These are phyloP conservation scores for Myotis lucifugus DNA, from an alignment of 2,113 vertebrate species.

Conservation along the genomic window DNA sequence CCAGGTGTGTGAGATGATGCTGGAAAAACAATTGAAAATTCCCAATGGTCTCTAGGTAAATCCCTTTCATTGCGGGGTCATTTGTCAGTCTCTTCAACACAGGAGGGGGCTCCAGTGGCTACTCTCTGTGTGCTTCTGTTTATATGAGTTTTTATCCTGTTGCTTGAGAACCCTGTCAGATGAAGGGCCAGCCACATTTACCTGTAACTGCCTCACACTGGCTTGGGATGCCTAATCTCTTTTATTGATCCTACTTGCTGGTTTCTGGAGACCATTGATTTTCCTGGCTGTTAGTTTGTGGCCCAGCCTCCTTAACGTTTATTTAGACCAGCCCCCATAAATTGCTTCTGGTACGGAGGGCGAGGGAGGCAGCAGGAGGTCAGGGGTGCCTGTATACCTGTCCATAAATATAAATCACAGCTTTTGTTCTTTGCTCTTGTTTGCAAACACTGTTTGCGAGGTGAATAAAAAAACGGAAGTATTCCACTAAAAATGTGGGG, in stretches of 20 bases:
- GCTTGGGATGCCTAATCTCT: slow-evolving; percentile 86
- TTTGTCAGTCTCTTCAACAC: slow-evolving; percentile 73
- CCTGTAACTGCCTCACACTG: slow-evolving; percentile 82
- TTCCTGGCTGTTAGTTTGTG: slow-evolving; percentile 87
- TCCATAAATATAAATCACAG: slow-evolving; percentile 88
- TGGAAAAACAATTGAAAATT: slow-evolving; percentile 80
- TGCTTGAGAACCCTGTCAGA: slow-evolving; percentile 79
- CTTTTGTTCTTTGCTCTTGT: slow-evolving; percentile 84
- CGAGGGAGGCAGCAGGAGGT: slow-evolving; percentile 78
- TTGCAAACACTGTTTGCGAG: slow-evolving; percentile 82
- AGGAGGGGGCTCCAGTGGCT: slow-evolving; percentile 66
- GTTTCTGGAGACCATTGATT: slow-evolving; percentile 89
- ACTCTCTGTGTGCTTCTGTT: slow-evolving; percentile 76
- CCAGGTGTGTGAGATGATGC: slow-evolving; percentile 64
- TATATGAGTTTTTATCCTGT: slow-evolving; percentile 82
- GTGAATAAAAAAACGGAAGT: slow-evolving; percentile 80
- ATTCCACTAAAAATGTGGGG: slow-evolving; percentile 74
- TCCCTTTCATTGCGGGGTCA: slow-evolving; percentile 80
- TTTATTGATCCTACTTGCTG: slow-evolving; percentile 88
- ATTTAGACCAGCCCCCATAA: slow-evolving; percentile 89
- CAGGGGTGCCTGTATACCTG: slow-evolving; percentile 84
- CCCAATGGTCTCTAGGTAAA: slow-evolving; percentile 70
- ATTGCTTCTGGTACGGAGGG: slow-evolving; percentile 86
- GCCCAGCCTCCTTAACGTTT: slow-evolving; percentile 89
- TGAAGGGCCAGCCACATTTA: slow-evolving; percentile 85